phyloP scores from a whole-genome alignment of 2,888 invertebrate species.

The Melanostoma mellinum region DNA sequence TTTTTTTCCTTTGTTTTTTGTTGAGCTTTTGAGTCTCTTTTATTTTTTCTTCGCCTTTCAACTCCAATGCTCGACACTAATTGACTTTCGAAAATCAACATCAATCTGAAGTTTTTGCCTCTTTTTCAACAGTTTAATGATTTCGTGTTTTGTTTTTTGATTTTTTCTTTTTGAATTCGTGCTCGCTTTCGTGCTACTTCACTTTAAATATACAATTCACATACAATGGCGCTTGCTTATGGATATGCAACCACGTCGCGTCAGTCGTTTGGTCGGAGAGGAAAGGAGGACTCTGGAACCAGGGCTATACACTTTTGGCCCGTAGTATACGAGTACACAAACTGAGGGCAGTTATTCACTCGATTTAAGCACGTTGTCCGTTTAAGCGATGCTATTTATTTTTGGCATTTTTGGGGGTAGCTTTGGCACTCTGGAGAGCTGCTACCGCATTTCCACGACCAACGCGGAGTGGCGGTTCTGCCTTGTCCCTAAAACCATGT shows the following conservation, averaged over 20 bases:
- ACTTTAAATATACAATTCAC: constrained; percentile 35
- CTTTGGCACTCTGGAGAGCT: neutral
- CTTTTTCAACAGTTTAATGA: constrained; percentile 26
- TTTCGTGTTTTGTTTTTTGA: constrained; percentile 12
- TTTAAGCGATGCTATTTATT: constrained; percentile 63
- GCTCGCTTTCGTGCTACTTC: constrained; percentile 5
- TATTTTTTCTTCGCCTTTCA: constrained; percentile 18
- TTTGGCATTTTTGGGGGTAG: constrained; percentile 32
- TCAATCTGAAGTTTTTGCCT: constrained; percentile 19
- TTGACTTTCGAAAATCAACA: constrained; percentile 69
- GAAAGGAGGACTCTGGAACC: neutral
- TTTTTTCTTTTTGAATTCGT: neutral
- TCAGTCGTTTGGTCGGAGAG: neutral
- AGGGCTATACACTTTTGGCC: neutral
- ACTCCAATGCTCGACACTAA: constrained; percentile 50
- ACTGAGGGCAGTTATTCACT: constrained; percentile 41
- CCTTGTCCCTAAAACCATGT: constrained; percentile 3
- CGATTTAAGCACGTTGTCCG: constrained; percentile 56
- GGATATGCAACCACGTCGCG: constrained; percentile 36
- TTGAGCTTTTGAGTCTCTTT: constrained; percentile 9
- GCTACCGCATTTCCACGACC: neutral
- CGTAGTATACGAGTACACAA: constrained; percentile 1
- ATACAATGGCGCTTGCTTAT: constrained; percentile 22
- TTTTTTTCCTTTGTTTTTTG: constrained; percentile 1
- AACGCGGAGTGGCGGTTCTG: neutral